Base-by-base conservation (phyloP, 2,888 invertebrate genomes). In the Schizotus pectinicornis region DNA sequence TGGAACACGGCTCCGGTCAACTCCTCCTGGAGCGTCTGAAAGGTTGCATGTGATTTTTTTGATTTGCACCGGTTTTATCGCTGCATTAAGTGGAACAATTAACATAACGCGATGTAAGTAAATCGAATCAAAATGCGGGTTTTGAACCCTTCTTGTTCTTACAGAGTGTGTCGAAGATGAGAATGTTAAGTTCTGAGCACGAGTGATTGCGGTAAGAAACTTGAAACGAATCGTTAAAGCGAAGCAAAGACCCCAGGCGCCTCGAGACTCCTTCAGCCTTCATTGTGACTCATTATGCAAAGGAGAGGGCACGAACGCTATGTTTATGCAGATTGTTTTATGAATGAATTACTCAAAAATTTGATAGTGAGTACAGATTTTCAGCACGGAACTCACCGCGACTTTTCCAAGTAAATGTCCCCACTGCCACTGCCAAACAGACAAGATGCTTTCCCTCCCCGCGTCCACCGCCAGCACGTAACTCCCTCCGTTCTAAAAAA, bases 371-470 rank as follows among this genome's bases (percentile, higher is more conserved):
- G 22, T 22, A 34, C 34, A 52, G 31, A 32, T 48, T 36, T 11
- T 59, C 30, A 33, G 33, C 38, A 39, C 38, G 9, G 42, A 56
- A 85, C 90, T 88, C 83, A 95, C 95, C 65, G 94, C 93, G 48
- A 95, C 94, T 88, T 94, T 94, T 55, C 95, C 95, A 6, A 95
- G 84, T n/a, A 95, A 82, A 79, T 92, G 91, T 48, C 94, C 93
- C 89, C 94, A 94, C 73, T 94, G 92, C 95, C 95, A 95, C 71
- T 95, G 94, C 95, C 95, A 96, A 0, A 96, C 93, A 0, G 94
- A 94, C 2, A 95, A 82, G 61, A 94, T 92, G 74, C 95, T 92
- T 77, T 95, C 94, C 45, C 92, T 85, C 0, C 94, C 93, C 2
- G 90, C 91, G 75, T 96, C 95, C 31, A 95, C 91, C 0, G 93